These are phyloP conservation scores for Elaphurus davidianus DNA, from an alignment of 2,113 vertebrate genomes.

Conservation along the genomic window DNA sequence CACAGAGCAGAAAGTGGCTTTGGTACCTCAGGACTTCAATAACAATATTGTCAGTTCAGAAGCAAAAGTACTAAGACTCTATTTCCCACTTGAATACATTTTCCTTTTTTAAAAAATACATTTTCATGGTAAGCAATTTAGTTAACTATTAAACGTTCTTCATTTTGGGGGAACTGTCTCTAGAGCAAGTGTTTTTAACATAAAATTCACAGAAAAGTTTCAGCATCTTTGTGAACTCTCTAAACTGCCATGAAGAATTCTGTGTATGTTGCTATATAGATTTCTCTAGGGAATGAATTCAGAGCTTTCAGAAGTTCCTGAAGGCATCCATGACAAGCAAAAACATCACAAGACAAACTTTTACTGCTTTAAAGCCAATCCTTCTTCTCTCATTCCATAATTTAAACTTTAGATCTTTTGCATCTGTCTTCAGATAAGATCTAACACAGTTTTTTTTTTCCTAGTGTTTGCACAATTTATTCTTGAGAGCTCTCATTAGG, in stretches of 20 bases:
- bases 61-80: neutral
- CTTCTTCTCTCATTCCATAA: neutral
- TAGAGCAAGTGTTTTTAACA: neutral
- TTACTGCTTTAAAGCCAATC: neutral
- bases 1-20: neutral
- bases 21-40: neutral
- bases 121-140: neutral
- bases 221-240: neutral
- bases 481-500: neutral
- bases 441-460: neutral
- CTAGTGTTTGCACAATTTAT: neutral
- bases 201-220: neutral
- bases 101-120: neutral
- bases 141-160: neutral
- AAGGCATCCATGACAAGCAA: neutral
- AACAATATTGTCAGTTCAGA: neutral
- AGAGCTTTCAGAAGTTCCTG: neutral
- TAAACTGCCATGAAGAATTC: neutral
- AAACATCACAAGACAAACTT: slow-evolving; percentile 15
- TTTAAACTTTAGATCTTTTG: neutral
- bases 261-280: neutral
- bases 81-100: neutral
- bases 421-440: slow-evolving; percentile 1
- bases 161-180: neutral
- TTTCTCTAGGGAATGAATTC: neutral